A percentile compares a stretch with the other conserved stretches of the same genome.
These are phyloP conservation scores for Tapirus terrestris DNA, from an alignment of 2,113 vertebrate genomes.

Conservation along the genomic window DNA sequence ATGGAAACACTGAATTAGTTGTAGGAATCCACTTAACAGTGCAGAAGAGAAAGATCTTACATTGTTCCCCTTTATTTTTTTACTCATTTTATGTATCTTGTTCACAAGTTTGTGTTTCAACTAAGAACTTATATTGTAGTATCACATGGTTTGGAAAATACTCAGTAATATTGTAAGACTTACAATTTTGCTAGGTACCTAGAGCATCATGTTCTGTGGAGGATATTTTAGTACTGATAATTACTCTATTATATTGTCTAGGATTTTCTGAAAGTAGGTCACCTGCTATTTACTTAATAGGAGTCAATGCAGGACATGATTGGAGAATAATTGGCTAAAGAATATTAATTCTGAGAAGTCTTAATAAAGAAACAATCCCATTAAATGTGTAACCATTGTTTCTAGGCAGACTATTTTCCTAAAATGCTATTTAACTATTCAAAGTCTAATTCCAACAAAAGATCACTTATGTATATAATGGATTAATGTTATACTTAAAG, in stretches of 20 bases:
- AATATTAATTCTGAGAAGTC: conserved; percentile 17
- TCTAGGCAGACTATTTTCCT: conserved; percentile 8
- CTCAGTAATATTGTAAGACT: conserved; percentile 3
- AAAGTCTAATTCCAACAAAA: conserved; percentile 49
- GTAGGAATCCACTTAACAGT: background rate
- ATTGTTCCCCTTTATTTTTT: conserved; percentile 35
- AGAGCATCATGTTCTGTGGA: conserved; percentile 40
- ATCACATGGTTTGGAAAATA: conserved; percentile 54
- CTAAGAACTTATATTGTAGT: background rate
- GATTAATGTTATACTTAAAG: conserved; percentile 43
- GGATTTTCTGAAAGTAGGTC: conserved; percentile 81
- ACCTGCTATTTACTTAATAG: conserved; percentile 83
- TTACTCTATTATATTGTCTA: conserved; percentile 64
- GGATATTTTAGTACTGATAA: conserved; percentile 39
- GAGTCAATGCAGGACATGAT: conserved; percentile 48
- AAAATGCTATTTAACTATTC: conserved; percentile 19
- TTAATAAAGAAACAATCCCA: background rate
- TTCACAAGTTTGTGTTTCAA: conserved; percentile 31
- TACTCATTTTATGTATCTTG: background rate
- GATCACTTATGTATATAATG: background rate
- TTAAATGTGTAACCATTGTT: background rate
- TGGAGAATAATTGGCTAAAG: conserved; percentile 55
- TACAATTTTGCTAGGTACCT: conserved; percentile 56
- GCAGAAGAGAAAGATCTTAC: conserved; percentile 31
- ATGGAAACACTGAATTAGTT: background rate